Conservation (phyloP, 1,140 invertebrate species). For the Drosophila lowei region DNA sequence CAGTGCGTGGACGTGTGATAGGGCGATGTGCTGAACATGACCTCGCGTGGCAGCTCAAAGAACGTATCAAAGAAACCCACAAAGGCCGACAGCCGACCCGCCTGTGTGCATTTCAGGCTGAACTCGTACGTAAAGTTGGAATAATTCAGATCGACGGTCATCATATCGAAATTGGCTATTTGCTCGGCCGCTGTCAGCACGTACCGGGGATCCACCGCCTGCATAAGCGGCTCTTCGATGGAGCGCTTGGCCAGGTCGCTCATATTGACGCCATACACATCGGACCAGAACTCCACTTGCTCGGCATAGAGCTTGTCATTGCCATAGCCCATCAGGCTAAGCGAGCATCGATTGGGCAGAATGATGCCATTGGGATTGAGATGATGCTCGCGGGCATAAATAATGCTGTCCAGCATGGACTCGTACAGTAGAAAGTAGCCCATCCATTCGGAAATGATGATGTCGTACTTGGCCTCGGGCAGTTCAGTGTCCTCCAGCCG, state of each 20-base stretch:
- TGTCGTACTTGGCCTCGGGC: constrained; percentile 93
- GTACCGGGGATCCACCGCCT: constrained; percentile 90
- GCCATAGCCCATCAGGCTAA: constrained; percentile 94
- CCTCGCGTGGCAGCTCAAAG: constrained; percentile 89
- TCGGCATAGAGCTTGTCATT: constrained; percentile 91
- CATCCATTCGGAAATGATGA: constrained; percentile 99
- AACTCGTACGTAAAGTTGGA: constrained; percentile 93
- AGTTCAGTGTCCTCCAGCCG: constrained; percentile 95
- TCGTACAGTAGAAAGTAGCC: constrained; percentile 99
- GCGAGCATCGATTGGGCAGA: constrained; percentile 94
- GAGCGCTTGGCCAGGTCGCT: constrained; percentile 95
- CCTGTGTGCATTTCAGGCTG: constrained; percentile 87
- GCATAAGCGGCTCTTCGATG: constrained; percentile 94
- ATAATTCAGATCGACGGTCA: constrained; percentile 91
- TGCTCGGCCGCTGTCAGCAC: constrained; percentile 89
- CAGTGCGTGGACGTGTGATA: constrained; percentile 93
- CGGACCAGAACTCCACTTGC: constrained; percentile 94
- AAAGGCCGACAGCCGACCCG: constrained; percentile 92
- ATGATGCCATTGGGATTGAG: constrained; percentile 88
- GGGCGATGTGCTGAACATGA: constrained; percentile 90
- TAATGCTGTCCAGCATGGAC: constrained; percentile 97
- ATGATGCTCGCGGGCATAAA: constrained; percentile 95
- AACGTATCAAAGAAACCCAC: constrained; percentile 97
- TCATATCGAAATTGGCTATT: constrained; percentile 90
- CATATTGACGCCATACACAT: constrained; percentile 99